phyloP scores from a whole-genome alignment of 2,888 invertebrate species.

The Entomobrya proxima region DNA sequence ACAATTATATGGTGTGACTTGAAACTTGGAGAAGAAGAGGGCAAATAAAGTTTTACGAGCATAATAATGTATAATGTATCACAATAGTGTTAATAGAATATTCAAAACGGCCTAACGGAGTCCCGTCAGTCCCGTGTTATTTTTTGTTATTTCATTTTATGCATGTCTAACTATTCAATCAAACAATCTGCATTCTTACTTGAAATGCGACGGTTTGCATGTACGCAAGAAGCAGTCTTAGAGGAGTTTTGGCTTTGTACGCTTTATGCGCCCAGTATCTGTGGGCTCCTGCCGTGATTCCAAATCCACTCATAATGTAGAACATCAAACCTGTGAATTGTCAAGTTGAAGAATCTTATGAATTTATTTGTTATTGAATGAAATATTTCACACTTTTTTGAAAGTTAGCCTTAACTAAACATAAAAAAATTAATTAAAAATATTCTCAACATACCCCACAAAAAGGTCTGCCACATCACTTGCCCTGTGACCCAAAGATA shows the following conservation, averaged over 20 bases:
- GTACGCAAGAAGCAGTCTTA: slow-evolving; percentile 86
- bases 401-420: too few relatives aligned
- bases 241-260: slow-evolving; percentile 95
- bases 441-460: slow-evolving; percentile 70
- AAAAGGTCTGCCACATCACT: slow-evolving; percentile 74
- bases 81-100: too few relatives aligned
- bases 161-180: neutral
- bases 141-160: too few relatives aligned
- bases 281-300: slow-evolving; percentile 99
- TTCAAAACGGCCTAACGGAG: slow-evolving; percentile 8
- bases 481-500: slow-evolving; percentile 82
- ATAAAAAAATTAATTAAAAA: neutral
- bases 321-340: slow-evolving; percentile 83
- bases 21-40: neutral
- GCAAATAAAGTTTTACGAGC: too few relatives aligned
- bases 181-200: slow-evolving; percentile 79
- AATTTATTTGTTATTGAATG: too few relatives aligned
- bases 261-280: slow-evolving; percentile 96
- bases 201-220: slow-evolving; percentile 95
- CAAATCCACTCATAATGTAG: slow-evolving; percentile 88
- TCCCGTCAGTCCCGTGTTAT: too few relatives aligned
- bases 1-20: neutral
- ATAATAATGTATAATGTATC: too few relatives aligned
- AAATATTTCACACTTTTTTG: too few relatives aligned
- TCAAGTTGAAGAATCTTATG: neutral